These are phyloP conservation scores for Pseudotriccus pelzelni DNA, from an alignment of 2,797 vertebrate species.

Conservation along the genomic window DNA sequence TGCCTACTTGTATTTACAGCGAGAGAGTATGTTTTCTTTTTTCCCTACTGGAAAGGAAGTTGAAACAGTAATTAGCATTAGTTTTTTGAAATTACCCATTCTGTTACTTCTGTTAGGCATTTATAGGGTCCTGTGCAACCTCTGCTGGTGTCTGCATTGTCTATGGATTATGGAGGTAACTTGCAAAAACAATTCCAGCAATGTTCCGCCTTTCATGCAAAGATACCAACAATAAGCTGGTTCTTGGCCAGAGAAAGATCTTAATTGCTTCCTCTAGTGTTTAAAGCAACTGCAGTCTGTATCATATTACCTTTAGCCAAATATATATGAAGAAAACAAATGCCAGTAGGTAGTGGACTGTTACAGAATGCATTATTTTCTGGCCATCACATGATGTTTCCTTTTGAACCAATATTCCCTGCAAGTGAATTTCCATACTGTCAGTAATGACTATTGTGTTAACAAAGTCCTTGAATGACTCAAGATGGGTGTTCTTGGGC, in stretches of 20 bases:
- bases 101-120: neutral
- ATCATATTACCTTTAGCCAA: neutral
- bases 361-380: neutral
- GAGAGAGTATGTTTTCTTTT: neutral
- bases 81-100: neutral
- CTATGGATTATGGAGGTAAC: neutral
- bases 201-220: neutral
- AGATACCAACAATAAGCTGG: neutral
- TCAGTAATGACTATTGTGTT: neutral
- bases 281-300: neutral
- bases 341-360: neutral
- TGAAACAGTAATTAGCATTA: neutral
- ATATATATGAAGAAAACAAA: neutral
- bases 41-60: neutral
- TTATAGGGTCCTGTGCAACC: neutral
- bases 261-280: conserved; percentile 5
- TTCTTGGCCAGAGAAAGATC: neutral
- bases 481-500: neutral
- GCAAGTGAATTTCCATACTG: neutral
- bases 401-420: neutral
- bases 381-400: neutral
- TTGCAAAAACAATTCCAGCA: neutral
- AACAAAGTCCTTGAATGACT: neutral
- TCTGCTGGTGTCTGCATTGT: neutral
- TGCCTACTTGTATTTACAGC: neutral